Base-by-base conservation (phyloP, 2,888 invertebrate genomes). In the Nomada flava region DNA sequence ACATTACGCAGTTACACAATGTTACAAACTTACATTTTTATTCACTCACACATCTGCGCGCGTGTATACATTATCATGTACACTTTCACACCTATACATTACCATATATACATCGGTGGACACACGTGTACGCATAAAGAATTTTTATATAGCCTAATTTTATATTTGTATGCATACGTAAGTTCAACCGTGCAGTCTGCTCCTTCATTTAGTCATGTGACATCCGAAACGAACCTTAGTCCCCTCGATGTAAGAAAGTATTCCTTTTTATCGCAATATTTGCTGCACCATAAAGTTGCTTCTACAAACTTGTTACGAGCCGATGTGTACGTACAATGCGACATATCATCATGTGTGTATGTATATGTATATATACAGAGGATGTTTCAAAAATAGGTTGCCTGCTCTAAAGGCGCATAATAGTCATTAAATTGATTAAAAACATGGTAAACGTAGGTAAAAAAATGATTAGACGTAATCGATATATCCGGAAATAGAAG, bases 121-220 rank as follows among this genome's bases (percentile, higher is more conserved):
- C 47, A 80, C 65, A 72, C 60, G 63, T 78, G 67, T 70, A 72
- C 78, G 80, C 77, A 77, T 77, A 50, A 80, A 84, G 63, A 91
- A 87, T 92, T 92, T 93, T 92, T 92, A 92, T 91, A 92, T 90
- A 93, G 92, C 91, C 92, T 92, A 91, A 92, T 93, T 92, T 92
- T 92, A 90, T 92, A 93, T 91, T 92, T 90, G 88, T 91, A 91
- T 85, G 90, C 90, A 89, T 78, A 89, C 79, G 89, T 87, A 88
- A 85, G 82, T 91, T 87, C 75, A 84, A 90, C 82, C 79, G 72
- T 88, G 87, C 88, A 84, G 83, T 89, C 83, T 89, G 90, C 89
- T 88, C 86, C 88, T 88, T 87, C 85, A 85, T 88, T 84, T 84
- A 78, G 60, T 79, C 75, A 71, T 36, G 79, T 62, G 73, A 74